Evolutionary conservation across 2,113 vertebrate species (phyloP).

Genomic region (Rhadina sibilatrix): DNA sequence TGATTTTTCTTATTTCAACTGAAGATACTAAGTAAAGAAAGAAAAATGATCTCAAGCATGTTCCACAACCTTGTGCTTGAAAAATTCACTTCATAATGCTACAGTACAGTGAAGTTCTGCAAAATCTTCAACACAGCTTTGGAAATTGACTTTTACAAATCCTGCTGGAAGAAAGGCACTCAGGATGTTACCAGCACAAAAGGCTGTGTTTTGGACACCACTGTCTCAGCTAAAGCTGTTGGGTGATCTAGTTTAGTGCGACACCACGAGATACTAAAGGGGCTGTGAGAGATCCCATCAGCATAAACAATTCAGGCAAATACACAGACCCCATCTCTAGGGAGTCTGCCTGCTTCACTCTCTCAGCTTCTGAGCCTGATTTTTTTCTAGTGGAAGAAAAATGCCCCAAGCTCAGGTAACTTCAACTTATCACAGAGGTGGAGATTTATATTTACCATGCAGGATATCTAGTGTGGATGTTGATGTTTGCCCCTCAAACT

Average conservation of each 20-base stretch:
- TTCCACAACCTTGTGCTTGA: not conserved
- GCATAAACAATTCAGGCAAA: not conserved
- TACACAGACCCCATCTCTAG: not conserved
- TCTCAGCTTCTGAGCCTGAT: not conserved
- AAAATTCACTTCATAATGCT: not conserved
- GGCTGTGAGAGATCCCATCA: not conserved
- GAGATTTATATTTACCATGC: not conserved
- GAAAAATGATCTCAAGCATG: not conserved
- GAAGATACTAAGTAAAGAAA: not conserved
- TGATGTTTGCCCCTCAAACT: not conserved
- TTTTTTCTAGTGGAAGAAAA: not conserved
- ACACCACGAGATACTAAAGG: rapidly evolving
- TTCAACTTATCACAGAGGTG: not conserved
- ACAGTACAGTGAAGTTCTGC: not conserved
- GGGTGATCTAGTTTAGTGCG: not conserved
- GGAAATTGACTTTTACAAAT: not conserved
- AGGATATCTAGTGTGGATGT: not conserved
- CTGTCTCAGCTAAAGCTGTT: not conserved
- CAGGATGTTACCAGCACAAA: not conserved
- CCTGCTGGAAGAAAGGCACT: not conserved
- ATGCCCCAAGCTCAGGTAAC: not conserved
- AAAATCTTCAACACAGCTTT: not conserved
- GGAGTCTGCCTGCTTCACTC: not conserved
- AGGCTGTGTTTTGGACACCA: not conserved
- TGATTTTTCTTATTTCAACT: not conserved